Conservation (phyloP, 2,888 invertebrate genomes). For the Drosophila pegasa region DNA sequence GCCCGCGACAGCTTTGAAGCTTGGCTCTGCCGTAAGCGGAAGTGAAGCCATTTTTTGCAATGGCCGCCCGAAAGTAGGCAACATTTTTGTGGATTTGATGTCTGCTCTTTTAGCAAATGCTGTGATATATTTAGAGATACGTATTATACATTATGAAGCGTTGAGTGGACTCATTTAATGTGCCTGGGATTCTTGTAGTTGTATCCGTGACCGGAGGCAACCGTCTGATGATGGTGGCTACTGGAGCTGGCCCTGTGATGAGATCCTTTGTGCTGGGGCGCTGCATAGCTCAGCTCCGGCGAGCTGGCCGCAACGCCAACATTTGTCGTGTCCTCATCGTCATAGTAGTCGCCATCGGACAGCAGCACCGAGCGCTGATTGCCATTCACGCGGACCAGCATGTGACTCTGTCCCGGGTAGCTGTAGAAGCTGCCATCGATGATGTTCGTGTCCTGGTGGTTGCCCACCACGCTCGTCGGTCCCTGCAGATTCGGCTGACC, state of each 20-base stretch:
- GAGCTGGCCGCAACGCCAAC: slow-evolving; percentile 53
- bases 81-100: neutral
- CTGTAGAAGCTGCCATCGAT: slow-evolving; percentile 69
- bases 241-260: neutral
- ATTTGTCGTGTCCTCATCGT: slow-evolving; percentile 39
- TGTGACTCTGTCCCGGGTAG: slow-evolving; percentile 22
- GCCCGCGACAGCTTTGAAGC: slow-evolving; percentile 27
- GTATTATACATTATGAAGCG: slow-evolving; percentile 6
- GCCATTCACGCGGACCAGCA: slow-evolving; percentile 42
- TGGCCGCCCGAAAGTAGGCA: slow-evolving; percentile 44
- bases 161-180: slow-evolving; percentile 11
- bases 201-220: slow-evolving; percentile 62
- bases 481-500: slow-evolving; percentile 63
- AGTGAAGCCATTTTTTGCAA: slow-evolving; percentile 17
- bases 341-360: slow-evolving; percentile 61
- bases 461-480: slow-evolving; percentile 46
- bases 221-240: slow-evolving; percentile 33
- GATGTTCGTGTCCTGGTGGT: slow-evolving; percentile 72
- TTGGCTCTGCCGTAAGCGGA: slow-evolving; percentile 34
- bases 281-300: slow-evolving; percentile 54
- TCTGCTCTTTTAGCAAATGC: slow-evolving; percentile 72
- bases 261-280: slow-evolving; percentile 39
- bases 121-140: slow-evolving; percentile 25
- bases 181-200: slow-evolving; percentile 67
- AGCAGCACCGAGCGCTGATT: slow-evolving; percentile 48